Base-by-base conservation (phyloP, 2,797 vertebrate genomes). In the Myotis daubentonii region DNA sequence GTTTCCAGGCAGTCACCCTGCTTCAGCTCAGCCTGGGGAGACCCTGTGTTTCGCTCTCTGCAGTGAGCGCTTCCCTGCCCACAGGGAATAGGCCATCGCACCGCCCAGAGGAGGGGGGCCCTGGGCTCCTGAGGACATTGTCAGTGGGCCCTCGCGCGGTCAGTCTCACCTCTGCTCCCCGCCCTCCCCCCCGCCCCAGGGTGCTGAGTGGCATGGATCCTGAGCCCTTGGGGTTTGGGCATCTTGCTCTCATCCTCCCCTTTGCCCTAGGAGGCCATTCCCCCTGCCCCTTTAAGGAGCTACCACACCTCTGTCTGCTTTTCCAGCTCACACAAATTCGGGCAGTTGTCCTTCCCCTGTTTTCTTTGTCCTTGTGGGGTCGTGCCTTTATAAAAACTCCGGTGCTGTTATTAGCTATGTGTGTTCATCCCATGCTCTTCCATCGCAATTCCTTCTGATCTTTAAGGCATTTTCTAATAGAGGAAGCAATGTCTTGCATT, bases 381-480 rank as follows among this genome's bases (percentile, higher is more conserved):
- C 10, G 5, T 66, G 2, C 28, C 66, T 92, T 47, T 0, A 20
- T 33, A 19, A 70, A 65, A 89, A 30, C 2, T 13, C 51, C 65
- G 53, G 5, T 44, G 25, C 15, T 83, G 44, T 38, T n/a, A 20
- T 20, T 33, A 49, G 57, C 8, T 19, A 0, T 23, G 8, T 44
- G 15, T 85, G 30, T 79, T 75, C 22, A n/a, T 19, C n/a, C 20
- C 47, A 51, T n/a, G 4, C 0, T 66, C 36, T 86, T 74, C 44
- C 75, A 38, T 7, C 80, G 38, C 16, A 89, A 53, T 72, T 33
- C 25, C 30, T 91, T 91, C 49, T 74, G 38, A 82, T 33, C 86
- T 82, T 89, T 78, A 74, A 87, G 85, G 49, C 30, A 49, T 70
- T 93, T 81, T 74, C n/a, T 71, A 47, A 71, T 41, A 47, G 44